Evolutionary conservation across 2,797 vertebrate species (phyloP), one percentile per base, ranked within the genome.

Genomic region (Novumbra hubbsi): DNA sequence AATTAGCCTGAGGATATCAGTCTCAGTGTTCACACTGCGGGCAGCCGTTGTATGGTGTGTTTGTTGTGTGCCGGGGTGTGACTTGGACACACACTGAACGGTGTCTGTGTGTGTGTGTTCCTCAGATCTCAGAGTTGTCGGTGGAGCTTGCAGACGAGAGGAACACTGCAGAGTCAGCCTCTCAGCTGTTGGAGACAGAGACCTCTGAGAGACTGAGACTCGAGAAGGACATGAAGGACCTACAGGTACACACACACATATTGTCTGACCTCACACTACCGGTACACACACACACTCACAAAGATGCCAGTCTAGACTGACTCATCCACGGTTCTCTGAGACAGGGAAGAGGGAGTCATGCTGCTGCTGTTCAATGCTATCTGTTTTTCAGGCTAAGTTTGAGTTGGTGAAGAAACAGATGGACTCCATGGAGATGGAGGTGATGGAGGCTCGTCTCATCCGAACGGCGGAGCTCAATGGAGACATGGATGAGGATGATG

Each of bases 101-200:
- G n/a, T 60, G 34, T 63, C 28, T 75, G 34, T 63, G 41, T 75
- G 52, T 85, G 70, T 73, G 72, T 81, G 38, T 80, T 32, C 74
- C 78, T 77, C 85, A 99, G 98, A 95, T 99, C 81, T 87, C 96
- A 9, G 97, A 99, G 79, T 91, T 99, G 90, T 93, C 94, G 17
- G 95, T 94, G 63, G 98, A 99, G 92, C 94, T 99, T 74, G 93
- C 95, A 0, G 98, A 99, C 91, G 98, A 99, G 91, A 94, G 98
- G 55, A 97, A 96, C 92, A 95, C 96, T 0, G 95, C 95, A 11
- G 98, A 99, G 89, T 97, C 98, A 0, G 95, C 96, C 14, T 97
- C 97, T 74, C 97, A 98, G 92, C 89, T 99, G 89, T 90, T 99
- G 88, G 97, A 98, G 80, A 91, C 93, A 0, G 98, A 99, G 92